Evolutionary conservation across 1,140 invertebrate species (phyloP), one percentile per base, ranked within the genome.

Genomic region (Wasmannia auropunctata): DNA sequence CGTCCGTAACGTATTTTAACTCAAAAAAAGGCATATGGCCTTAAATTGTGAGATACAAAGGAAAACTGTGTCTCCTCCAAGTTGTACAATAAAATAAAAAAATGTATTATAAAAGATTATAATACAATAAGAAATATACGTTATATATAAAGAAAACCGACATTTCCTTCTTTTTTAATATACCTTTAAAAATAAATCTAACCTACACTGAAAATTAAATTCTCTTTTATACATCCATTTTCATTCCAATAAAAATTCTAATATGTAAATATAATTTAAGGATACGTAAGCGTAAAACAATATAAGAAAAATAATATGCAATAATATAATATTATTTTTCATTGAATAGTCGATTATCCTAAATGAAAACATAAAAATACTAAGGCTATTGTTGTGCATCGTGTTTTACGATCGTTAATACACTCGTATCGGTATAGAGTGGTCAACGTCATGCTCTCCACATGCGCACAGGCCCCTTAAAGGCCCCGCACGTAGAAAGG

Each of bases 401-500:
- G 37, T 31, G 51, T 58, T 83, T 74, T 60, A 83, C 77, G 28
- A 69, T 31, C 62, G 34, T 74, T 79, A 88, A 81, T 80, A 51
- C 65, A 72, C 62, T 87, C 75, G 51, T n/a, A 67, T 58, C 62
- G 58, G 54, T 83, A 87, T 87, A 67, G 81, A 90, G 86, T 40
- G 88, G 69, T 87, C 83, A 90, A 89, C 80, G 67, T 87, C 67
- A 74, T 72, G 19, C 67, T 72, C 67, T 72, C 34, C 46, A 40
- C 77, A 60, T 28, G 37, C 51, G 49, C 22, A 51, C 60, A 14
- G 67, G 54, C 34, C 28, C 46, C 49, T 72, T 58, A 51, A 70
- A 85, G 56, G 58, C 49, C 70, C 46, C 43, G 85, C 22, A 75
- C 60, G 67, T 74, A 83, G 79, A 83, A 83, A 83, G 79, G 51